phyloP scores from a whole-genome alignment of 2,888 invertebrate genomes.

The Macrosoma leucophasiata region DNA sequence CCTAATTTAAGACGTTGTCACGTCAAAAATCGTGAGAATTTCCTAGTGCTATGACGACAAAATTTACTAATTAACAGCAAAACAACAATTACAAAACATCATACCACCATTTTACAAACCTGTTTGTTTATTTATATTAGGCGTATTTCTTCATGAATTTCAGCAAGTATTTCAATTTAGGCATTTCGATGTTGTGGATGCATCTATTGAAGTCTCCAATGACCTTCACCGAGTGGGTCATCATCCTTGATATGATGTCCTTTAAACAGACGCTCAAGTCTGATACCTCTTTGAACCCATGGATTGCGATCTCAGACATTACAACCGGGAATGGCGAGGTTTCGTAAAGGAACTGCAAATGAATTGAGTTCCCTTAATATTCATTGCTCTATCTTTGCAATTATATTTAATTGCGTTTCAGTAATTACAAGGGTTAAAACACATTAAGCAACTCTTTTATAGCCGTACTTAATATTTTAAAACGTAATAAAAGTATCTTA shows the following conservation, averaged over 20 bases:
- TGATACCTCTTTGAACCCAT: slow-evolving; percentile 68
- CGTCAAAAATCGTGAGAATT: no score
- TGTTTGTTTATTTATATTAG: slow-evolving; percentile 23
- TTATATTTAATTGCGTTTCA: no score
- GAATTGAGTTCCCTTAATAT: no score
- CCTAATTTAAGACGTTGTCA: no score
- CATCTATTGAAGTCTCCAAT: slow-evolving; percentile 69
- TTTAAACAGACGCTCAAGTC: slow-evolving; percentile 66
- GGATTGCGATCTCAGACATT: slow-evolving; percentile 68
- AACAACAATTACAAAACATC: no score
- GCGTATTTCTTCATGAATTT: slow-evolving; percentile 73
- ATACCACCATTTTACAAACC: slow-evolving; percentile 4
- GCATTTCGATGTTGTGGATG: slow-evolving; percentile 70
- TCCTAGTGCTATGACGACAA: no score
- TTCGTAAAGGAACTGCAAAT: slow-evolving; percentile 65
- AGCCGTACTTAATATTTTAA: no score
- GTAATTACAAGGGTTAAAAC: no score
- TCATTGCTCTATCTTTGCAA: no score
- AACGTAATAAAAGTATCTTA: no score
- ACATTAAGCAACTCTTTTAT: no score
- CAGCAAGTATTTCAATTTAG: slow-evolving; percentile 63
- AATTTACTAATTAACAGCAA: no score
- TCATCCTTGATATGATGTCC: slow-evolving; percentile 68
- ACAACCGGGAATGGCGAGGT: slow-evolving; percentile 69
- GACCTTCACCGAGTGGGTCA: slow-evolving; percentile 69